Conservation (phyloP, 2,888 invertebrate species). For the Melitaea athalia region DNA sequence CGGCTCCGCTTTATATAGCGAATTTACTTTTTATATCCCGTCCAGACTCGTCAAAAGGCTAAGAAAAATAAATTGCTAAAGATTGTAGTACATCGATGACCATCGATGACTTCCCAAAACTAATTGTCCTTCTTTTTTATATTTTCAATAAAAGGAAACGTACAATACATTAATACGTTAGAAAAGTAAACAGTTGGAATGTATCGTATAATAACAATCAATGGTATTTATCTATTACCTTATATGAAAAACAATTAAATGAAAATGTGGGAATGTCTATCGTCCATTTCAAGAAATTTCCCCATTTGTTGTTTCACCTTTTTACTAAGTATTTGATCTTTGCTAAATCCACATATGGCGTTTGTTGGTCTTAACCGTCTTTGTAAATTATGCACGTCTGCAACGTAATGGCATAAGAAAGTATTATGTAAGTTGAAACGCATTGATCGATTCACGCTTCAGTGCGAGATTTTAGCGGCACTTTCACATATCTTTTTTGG, state of each 20-base stretch:
- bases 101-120: background rate
- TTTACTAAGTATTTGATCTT: constrained; percentile 9
- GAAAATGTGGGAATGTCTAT: constrained; percentile 34
- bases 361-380: constrained; percentile 4
- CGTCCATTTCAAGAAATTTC: constrained; percentile 32
- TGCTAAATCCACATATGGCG: background rate
- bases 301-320: constrained; percentile 26
- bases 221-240: constrained; percentile 28
- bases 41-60: constrained; percentile 5
- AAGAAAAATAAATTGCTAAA: constrained; percentile 12
- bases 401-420: constrained; percentile 4
- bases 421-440: background rate
- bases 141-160: background rate
- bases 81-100: constrained; percentile 17
- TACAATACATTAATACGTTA: constrained; percentile 1
- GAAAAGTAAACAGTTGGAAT: constrained; percentile 19
- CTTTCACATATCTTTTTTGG: background rate
- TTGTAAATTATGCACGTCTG: constrained; percentile 13
- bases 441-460: background rate
- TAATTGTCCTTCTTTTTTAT: constrained; percentile 1
- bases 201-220: constrained; percentile 27
- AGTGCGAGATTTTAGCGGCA: background rate
- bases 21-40: constrained; percentile 36
- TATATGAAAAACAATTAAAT: constrained; percentile 37
- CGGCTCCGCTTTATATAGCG: constrained; percentile 52